Evolutionary conservation across 2,888 invertebrate genomes (phyloP).

Genomic region (Ectropis crepuscularia): DNA sequence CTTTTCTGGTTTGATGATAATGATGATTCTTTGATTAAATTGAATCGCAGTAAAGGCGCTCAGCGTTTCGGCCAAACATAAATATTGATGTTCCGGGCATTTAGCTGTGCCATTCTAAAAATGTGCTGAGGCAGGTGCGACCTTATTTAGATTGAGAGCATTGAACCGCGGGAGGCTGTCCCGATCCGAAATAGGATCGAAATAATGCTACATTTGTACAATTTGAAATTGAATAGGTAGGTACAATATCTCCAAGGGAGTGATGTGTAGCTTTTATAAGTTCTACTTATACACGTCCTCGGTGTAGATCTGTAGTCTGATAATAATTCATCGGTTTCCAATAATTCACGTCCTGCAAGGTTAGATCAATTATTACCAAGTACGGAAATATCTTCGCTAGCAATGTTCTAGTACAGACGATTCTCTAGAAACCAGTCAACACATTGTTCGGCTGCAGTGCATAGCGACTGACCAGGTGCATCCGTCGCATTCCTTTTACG

Average conservation of each 20-base stretch:
- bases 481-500: constrained; percentile 13
- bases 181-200: constrained; percentile 12
- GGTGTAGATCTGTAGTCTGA: too few relatives aligned
- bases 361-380: too few relatives aligned
- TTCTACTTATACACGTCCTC: too few relatives aligned
- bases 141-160: constrained; percentile 20
- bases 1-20: constrained; percentile 14
- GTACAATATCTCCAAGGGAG: too few relatives aligned
- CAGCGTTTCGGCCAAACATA: background rate
- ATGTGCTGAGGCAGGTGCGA: constrained; percentile 24
- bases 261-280: too few relatives aligned
- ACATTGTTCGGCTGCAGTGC: constrained; percentile 8
- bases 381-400: background rate
- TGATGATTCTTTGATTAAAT: too few relatives aligned
- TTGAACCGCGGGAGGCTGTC: constrained; percentile 24
- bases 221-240: background rate
- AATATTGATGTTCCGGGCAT: constrained; percentile 6
- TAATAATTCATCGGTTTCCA: too few relatives aligned
- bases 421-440: constrained; percentile 4
- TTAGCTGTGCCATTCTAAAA: background rate
- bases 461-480: constrained; percentile 24
- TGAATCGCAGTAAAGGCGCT: background rate
- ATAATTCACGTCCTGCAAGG: too few relatives aligned
- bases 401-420: background rate
- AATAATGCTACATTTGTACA: constrained; percentile 17